Conservation (phyloP, 1,140 invertebrate species). For the Drosophila nikananu region DNA sequence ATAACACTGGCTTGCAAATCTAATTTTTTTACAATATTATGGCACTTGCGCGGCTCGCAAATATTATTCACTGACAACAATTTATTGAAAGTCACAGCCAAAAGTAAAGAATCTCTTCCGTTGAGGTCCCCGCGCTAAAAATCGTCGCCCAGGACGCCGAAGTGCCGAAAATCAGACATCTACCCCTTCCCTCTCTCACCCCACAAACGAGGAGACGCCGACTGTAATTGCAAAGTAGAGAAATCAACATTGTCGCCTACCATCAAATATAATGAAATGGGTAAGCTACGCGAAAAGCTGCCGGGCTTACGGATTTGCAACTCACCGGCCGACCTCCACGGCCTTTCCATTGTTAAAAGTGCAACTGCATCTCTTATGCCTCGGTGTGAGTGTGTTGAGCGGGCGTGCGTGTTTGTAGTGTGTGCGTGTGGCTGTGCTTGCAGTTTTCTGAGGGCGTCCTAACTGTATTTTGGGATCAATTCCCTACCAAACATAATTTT, state of each 20-base stretch:
- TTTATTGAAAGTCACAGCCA: slow-evolving; percentile 5
- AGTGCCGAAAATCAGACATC: background rate
- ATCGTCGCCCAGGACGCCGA: slow-evolving; percentile 8
- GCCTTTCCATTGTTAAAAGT: slow-evolving; percentile 13
- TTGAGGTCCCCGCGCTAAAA: background rate
- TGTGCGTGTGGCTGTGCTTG: slow-evolving; percentile 15
- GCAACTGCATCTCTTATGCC: slow-evolving; percentile 33
- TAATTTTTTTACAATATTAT: slow-evolving; percentile 59
- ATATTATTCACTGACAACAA: slow-evolving; percentile 8
- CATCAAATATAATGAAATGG: slow-evolving; percentile 68
- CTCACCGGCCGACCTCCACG: slow-evolving; percentile 1
- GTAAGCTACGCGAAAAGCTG: slow-evolving; percentile 50
- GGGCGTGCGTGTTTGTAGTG: background rate
- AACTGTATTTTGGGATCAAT: slow-evolving; percentile 17
- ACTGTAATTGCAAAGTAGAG: slow-evolving; percentile 35
- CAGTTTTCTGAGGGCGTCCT: slow-evolving; percentile 22
- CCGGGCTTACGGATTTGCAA: slow-evolving; percentile 21
- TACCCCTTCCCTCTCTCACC: background rate
- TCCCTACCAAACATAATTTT: background rate
- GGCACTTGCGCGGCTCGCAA: slow-evolving; percentile 47
- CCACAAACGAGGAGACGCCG: slow-evolving; percentile 32
- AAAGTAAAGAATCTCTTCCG: background rate
- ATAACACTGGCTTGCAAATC: slow-evolving; percentile 24
- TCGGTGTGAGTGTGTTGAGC: background rate
- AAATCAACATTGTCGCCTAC: slow-evolving; percentile 12